Conservation (phyloP, 1,140 invertebrate species). For the Gyrodactylus bullatarudis region DNA sequence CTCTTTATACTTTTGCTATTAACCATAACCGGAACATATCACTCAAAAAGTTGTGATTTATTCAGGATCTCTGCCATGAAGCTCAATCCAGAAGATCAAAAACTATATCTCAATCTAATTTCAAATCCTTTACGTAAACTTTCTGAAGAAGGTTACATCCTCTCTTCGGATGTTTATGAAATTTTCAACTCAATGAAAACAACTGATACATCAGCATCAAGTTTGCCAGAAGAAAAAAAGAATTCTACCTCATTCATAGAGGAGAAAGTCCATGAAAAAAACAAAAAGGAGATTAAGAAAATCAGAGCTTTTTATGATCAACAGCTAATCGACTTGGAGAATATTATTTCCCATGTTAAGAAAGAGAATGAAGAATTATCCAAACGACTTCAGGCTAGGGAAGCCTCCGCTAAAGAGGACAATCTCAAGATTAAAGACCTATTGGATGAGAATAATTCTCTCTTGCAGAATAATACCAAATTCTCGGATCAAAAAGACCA, state of each 20-base stretch:
- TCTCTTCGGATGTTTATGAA: neutral
- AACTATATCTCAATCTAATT: neutral
- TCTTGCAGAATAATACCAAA: neutral
- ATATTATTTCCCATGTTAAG: neutral
- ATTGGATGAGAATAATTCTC: neutral
- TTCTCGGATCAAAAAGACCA: neutral
- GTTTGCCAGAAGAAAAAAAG: neutral
- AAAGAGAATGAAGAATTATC: neutral
- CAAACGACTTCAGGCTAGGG: neutral
- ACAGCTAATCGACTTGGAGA: neutral
- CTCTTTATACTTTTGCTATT: neutral
- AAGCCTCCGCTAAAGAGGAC: neutral
- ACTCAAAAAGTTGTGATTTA: neutral
- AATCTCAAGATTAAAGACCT: neutral
- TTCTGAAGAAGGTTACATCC: neutral
- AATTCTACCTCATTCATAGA: neutral
- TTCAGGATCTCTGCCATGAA: neutral
- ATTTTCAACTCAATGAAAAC: too few relatives aligned
- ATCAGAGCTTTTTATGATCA: neutral
- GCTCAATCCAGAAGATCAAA: neutral
- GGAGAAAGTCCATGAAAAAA: neutral
- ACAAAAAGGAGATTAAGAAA: neutral
- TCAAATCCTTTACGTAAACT: neutral
- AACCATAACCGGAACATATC: neutral
- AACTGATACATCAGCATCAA: too few relatives aligned